Base-by-base conservation (phyloP, 2,888 invertebrate genomes). In the Steinernema hermaphroditum region DNA sequence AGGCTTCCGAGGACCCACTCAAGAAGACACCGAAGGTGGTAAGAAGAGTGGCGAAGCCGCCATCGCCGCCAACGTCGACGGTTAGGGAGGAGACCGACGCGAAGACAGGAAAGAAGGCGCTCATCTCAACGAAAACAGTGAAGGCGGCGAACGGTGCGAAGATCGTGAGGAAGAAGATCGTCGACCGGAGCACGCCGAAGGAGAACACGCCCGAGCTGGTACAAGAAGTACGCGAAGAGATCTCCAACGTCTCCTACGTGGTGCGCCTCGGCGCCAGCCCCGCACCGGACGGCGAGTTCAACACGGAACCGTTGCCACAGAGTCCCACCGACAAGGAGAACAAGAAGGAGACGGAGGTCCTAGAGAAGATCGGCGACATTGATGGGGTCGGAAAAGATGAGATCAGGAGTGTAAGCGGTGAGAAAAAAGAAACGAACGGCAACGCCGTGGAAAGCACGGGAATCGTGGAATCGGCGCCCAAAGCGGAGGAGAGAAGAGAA, bases 181-280 rank as follows among this genome's bases (percentile, higher is more conserved):
- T 72, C 2, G 49, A 72, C 12, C 74, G 32, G 24, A 46, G 41
- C 34, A 27, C 69, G 27, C 50, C 72, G 22, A 78, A 78, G 24
- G 73, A 73, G n/a, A 72, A 43, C 49, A 70, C 72, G 34, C 74
- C 76, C 29, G 74, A 74, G n/a, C 73, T 74, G 37, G 77, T 76
- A 8, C 72, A 74, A 68, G 80, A 78, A 32, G 75, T 74, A 6
- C 69, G 71, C 9, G 80, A 78, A 68, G 78, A 78, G 32, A 62
- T 68, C 9, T 19, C 69, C 32, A 70, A 54, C 29, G 76, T 76
- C 8, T 46, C 70, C 19, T 76, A 75, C 34, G 49, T 76, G 12
- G 73, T 76, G 32, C 46, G 46, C 27, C 24, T 76, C 34, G 76
- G 76, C 0, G 22, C 70, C 2, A 50, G 50, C 22, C 77, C 76